phyloP scores from a whole-genome alignment of 2,113 vertebrate species.

The Mixornis gularis region DNA sequence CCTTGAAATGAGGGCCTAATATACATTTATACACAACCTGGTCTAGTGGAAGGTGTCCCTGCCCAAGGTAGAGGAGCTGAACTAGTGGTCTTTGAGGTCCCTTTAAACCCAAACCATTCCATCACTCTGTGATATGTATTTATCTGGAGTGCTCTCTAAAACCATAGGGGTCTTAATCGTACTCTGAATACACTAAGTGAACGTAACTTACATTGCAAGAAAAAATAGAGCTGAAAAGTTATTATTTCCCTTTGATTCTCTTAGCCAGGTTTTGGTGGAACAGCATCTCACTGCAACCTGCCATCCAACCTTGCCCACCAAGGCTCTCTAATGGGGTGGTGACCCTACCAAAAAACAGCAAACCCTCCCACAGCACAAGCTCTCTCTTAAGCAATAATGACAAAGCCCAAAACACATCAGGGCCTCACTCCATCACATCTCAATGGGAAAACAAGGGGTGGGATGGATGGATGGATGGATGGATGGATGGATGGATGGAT shows the following conservation, averaged over 20 bases:
- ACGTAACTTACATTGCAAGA: neutral
- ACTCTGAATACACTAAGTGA: neutral
- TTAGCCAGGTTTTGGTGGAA: neutral
- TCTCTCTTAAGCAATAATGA: neutral
- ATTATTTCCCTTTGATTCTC: neutral
- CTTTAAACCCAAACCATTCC: neutral
- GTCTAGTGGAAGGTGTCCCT: neutral
- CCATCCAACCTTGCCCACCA: neutral
- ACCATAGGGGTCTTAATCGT: neutral
- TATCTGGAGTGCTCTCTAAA: neutral
- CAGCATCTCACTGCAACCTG: neutral
- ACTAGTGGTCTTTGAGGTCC: neutral
- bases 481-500: too few species aligned
- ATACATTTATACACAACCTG: neutral
- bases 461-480: too few species aligned
- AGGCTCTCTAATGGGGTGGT: too few species aligned
- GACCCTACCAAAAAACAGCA: neutral
- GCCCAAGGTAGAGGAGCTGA: neutral
- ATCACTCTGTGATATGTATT: fast-evolving
- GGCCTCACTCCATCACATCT: neutral
- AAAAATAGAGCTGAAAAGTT: neutral
- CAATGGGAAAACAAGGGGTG: neutral
- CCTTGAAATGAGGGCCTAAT: neutral
- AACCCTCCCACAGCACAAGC: neutral
- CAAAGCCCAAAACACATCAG: neutral